A percentile compares a stretch with the other conserved stretches of the same genome.
Conservation (phyloP, 2,888 invertebrate species). For the Drosophila leonis region DNA sequence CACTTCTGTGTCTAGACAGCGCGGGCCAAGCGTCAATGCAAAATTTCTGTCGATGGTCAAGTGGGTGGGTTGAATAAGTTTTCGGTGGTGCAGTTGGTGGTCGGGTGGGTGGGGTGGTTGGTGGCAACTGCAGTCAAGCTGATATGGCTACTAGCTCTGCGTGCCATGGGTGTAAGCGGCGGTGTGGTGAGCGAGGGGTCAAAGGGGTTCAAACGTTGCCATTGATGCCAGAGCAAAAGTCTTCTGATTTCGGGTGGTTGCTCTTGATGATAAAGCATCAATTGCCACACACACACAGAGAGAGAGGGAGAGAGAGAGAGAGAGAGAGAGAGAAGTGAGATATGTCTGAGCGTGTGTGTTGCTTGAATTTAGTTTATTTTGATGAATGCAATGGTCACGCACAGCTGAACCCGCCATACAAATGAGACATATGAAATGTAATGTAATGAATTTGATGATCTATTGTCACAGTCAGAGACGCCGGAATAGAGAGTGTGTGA, state of each 20-base stretch:
- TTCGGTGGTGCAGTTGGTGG: slow-evolving; percentile 13
- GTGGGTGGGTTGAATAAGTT: slow-evolving; percentile 27
- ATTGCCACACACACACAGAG: slow-evolving; percentile 39
- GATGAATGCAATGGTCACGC: slow-evolving; percentile 72
- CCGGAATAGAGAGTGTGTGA: not conserved
- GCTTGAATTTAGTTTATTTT: slow-evolving; percentile 65
- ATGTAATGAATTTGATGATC: slow-evolving; percentile 85
- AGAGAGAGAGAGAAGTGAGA: not conserved
- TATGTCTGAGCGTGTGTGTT: not conserved
- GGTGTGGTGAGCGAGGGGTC: not conserved
- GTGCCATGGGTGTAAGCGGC: not conserved
- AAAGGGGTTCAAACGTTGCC: slow-evolving; percentile 28
- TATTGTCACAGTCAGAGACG: slow-evolving; percentile 77
- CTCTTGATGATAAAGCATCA: slow-evolving; percentile 58
- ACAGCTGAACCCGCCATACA: slow-evolving; percentile 46
- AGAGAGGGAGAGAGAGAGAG: not conserved
- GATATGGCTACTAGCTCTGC: slow-evolving; percentile 3
- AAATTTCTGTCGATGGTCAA: slow-evolving; percentile 55
- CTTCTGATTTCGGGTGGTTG: slow-evolving; percentile 42
- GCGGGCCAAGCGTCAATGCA: slow-evolving; percentile 26
- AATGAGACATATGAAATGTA: slow-evolving; percentile 78
- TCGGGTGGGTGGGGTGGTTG: not conserved
- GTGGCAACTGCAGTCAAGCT: slow-evolving; percentile 4
- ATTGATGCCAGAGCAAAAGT: slow-evolving; percentile 52
- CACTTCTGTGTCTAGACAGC: slow-evolving; percentile 29